Conservation (phyloP, 2,888 invertebrate species). For the Ichneumon xanthorius region DNA sequence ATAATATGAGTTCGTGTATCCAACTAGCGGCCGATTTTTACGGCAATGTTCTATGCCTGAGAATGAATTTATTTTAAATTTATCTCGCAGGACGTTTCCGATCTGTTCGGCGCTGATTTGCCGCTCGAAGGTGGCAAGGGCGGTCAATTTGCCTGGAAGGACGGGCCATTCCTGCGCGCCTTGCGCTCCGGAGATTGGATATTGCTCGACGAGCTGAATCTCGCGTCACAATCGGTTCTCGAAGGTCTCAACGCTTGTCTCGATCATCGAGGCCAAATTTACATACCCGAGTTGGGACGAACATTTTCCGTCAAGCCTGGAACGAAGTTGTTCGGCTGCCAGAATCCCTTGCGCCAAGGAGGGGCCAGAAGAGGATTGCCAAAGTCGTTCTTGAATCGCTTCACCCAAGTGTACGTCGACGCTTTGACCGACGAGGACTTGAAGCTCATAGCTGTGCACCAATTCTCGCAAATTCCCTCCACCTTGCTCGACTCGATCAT, state of each 20-base stretch:
- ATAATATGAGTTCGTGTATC: too few species aligned
- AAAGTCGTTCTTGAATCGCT: conserved; percentile 98
- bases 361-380: conserved; percentile 98
- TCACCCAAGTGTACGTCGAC: conserved; percentile 88
- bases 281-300: conserved; percentile 95
- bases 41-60: too few species aligned
- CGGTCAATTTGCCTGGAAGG: conserved; percentile 97
- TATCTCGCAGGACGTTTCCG: conserved; percentile 93
- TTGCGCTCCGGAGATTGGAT: conserved; percentile 98
- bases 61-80: too few species aligned
- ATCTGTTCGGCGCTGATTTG: conserved; percentile 98
- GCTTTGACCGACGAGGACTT: conserved; percentile 83
- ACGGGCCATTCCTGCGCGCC: conserved; percentile 97
- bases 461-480: conserved; percentile 88
- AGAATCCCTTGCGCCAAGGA: conserved; percentile 98
- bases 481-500: conserved; percentile 91
- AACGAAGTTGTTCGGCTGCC: conserved; percentile 98
- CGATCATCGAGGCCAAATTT: conserved; percentile 98
- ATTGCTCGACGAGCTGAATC: conserved; percentile 98
- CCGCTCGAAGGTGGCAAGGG: conserved; percentile 95
- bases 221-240: conserved; percentile 98
- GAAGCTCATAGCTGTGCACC: conserved; percentile 88
- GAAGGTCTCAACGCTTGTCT: conserved; percentile 99
- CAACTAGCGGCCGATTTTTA: too few species aligned
- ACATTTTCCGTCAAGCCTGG: conserved; percentile 91